phyloP scores from a whole-genome alignment of 2,888 invertebrate genomes.

The Nematopogon swammerdamellus region DNA sequence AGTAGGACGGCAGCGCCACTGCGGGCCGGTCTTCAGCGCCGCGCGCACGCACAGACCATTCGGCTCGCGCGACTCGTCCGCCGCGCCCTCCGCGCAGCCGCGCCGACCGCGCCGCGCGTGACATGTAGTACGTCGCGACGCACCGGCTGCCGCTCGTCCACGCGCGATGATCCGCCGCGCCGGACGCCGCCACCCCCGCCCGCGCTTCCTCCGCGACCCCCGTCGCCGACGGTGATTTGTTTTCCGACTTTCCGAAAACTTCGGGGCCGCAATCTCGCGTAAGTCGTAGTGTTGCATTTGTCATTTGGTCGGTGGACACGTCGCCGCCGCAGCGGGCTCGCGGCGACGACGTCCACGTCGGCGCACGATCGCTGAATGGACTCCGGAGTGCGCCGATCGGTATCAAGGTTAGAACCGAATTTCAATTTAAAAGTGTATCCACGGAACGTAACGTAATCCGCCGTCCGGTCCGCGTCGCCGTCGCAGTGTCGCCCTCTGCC shows the following conservation, averaged over 20 bases:
- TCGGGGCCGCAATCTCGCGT: neutral
- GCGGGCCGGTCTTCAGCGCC: constrained; percentile 53
- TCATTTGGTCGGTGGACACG: neutral
- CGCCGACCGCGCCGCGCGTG: constrained; percentile 3
- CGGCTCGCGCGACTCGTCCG: constrained; percentile 38
- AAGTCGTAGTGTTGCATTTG: neutral
- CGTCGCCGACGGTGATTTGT: constrained; percentile 16
- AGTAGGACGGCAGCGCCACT: constrained; percentile 57
- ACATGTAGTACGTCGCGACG: neutral
- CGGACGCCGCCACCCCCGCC: constrained; percentile 40
- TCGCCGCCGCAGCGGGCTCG: constrained; percentile 29
- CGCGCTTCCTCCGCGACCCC: constrained; percentile 36
- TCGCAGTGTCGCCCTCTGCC: neutral
- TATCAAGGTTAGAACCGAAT: constrained; percentile 52
- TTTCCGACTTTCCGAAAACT: neutral
- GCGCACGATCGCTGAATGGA: constrained; percentile 53
- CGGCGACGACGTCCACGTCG: constrained; percentile 43
- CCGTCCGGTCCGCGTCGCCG: neutral
- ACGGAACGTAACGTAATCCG: too few species aligned
- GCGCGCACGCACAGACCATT: constrained; percentile 42
- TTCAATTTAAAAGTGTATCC: constrained; percentile 38
- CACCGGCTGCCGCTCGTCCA: neutral
- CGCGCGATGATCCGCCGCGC: constrained; percentile 30
- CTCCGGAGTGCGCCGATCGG: constrained; percentile 55
- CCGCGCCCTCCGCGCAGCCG: constrained; percentile 19